phyloP scores from a whole-genome alignment of 1,140 invertebrate species.

The Macrocentrus cingulum region DNA sequence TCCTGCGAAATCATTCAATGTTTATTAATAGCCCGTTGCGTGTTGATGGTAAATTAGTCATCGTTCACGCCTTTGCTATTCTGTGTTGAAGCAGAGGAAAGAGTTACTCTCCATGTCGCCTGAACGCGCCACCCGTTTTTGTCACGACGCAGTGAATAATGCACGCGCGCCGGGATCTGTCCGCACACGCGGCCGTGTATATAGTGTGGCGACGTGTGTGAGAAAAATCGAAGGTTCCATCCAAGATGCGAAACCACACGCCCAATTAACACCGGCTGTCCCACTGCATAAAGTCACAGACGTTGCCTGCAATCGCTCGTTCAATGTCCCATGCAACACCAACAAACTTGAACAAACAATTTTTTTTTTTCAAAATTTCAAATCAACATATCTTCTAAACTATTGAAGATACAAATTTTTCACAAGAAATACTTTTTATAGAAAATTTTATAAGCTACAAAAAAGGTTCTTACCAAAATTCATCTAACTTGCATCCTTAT shows the following conservation, averaged over 20 bases:
- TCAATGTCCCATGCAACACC: too few species aligned
- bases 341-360: too few species aligned
- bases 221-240: slow-evolving; percentile 4
- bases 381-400: too few species aligned
- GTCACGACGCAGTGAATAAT: slow-evolving; percentile 1
- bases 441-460: too few species aligned
- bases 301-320: too few species aligned
- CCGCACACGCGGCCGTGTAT: not conserved
- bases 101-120: not conserved
- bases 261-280: slow-evolving; percentile 1
- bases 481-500: too few species aligned
- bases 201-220: not conserved
- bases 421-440: too few species aligned
- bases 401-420: too few species aligned
- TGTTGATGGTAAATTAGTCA: slow-evolving; percentile 6
- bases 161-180: slow-evolving; percentile 1
- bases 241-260: not conserved
- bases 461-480: too few species aligned
- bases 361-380: too few species aligned
- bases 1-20: not conserved
- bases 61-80: slow-evolving; percentile 1
- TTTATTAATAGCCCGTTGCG: not conserved
- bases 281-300: too few species aligned
- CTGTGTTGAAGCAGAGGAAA: not conserved
- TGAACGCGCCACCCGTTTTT: slow-evolving; percentile 3